These are phyloP conservation scores for Pegoplata infirma DNA, from an alignment of 2,888 invertebrate genomes.

Conservation along the genomic window DNA sequence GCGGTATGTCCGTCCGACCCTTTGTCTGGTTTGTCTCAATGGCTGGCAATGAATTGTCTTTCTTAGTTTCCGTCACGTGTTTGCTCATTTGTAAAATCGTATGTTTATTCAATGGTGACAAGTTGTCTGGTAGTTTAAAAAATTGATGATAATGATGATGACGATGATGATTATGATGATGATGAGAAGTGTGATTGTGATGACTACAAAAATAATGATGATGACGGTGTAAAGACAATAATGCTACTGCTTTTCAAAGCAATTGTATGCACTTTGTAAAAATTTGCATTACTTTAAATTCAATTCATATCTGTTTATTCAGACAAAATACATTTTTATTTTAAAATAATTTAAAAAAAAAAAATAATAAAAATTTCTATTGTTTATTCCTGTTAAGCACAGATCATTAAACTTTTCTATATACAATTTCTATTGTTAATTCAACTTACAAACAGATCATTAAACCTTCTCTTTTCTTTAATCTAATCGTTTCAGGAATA, in stretches of 20 bases:
- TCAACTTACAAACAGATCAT: not conserved
- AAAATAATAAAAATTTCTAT: no score
- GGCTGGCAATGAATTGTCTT: slow-evolving; percentile 9
- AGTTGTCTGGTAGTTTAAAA: slow-evolving; percentile 65
- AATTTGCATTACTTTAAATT: no score
- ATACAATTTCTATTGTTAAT: not conserved
- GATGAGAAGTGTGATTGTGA: no score
- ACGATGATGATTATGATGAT: not conserved
- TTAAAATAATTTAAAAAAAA: not conserved
- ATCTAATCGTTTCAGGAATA: not conserved
- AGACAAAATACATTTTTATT: not conserved
- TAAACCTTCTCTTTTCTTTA: not conserved
- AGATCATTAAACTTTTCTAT: not conserved
- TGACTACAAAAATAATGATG: not conserved
- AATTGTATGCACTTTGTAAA: no score
- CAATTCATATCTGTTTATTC: no score
- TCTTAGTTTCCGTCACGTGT: slow-evolving; percentile 68
- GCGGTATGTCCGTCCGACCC: not conserved
- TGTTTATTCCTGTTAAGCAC: not conserved
- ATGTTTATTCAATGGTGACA: slow-evolving; percentile 61
- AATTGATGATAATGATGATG: slow-evolving; percentile 69
- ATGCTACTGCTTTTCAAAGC: not conserved
- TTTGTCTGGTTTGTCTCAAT: slow-evolving; percentile 11
- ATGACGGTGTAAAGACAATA: not conserved
- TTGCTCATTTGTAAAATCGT: slow-evolving; percentile 74